These are phyloP conservation scores for Rhinogobius similis DNA, from an alignment of 2,113 vertebrate species.

Conservation along the genomic window DNA sequence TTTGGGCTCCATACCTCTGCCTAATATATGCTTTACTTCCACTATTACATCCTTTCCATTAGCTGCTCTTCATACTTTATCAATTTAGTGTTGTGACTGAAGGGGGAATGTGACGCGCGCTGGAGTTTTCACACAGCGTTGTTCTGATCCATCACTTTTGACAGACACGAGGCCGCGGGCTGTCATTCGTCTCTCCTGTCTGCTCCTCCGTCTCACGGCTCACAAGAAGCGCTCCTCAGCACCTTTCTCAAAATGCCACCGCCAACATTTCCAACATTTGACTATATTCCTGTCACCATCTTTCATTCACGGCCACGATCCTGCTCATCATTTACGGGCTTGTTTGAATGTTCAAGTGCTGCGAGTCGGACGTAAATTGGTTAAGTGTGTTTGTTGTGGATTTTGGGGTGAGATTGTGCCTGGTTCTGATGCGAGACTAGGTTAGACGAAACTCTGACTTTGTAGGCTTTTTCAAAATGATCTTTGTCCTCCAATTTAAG, in stretches of 20 bases:
- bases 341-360: conserved; percentile 4
- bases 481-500: neutral
- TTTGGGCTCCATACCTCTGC: conserved; percentile 54
- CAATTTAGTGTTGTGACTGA: conserved; percentile 71
- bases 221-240: conserved; percentile 61
- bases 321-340: neutral
- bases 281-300: conserved; percentile 35
- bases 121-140: conserved; percentile 63
- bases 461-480: neutral
- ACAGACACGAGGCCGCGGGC: conserved; percentile 65
- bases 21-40: conserved; percentile 69
- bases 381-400: conserved; percentile 3
- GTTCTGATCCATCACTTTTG: conserved; percentile 72
- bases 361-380: conserved; percentile 5
- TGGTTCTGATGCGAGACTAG: neutral
- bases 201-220: conserved; percentile 57
- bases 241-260: conserved; percentile 65
- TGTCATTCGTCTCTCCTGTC: conserved; percentile 64
- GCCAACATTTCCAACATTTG: conserved; percentile 55
- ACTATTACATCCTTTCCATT: conserved; percentile 68
- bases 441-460: neutral
- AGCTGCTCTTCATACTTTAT: conserved; percentile 66
- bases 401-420: neutral
- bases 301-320: neutral
- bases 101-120: conserved; percentile 54